A percentile compares a stretch with the other conserved stretches of the same genome.
Evolutionary conservation across 2,113 vertebrate genomes (phyloP).

Genomic region (Megaceryle maxima): DNA sequence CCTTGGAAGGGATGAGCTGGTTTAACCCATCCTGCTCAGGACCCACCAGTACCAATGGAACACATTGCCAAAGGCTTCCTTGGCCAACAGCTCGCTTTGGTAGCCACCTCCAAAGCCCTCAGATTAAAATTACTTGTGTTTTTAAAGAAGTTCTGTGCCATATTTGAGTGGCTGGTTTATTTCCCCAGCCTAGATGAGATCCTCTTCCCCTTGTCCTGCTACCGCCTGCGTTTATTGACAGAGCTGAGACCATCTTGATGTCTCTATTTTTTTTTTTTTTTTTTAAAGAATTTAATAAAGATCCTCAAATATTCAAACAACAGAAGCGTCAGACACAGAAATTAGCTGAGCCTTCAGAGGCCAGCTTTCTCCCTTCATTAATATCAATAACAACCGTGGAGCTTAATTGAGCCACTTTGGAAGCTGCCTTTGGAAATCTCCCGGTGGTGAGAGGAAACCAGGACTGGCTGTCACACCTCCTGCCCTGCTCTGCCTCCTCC

Average conservation of each 20-base stretch:
- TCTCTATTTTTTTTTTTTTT: neutral
- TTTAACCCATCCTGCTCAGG: neutral
- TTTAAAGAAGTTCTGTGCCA: neutral
- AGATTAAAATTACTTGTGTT: rapidly evolving
- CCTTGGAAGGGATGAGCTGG: neutral
- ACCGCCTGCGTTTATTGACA: rapidly evolving
- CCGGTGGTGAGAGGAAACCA: rapidly evolving
- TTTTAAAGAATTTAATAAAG: neutral
- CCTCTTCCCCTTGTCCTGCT: neutral
- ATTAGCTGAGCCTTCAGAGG: neutral
- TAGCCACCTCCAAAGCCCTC: neutral
- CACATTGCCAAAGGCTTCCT: neutral
- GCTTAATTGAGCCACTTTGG: neutral
- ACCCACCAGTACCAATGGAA: rapidly evolving
- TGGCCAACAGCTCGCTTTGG: neutral
- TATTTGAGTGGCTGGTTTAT: neutral
- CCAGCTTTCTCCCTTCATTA: neutral
- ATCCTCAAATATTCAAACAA: neutral
- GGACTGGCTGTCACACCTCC: neutral
- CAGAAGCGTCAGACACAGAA: neutral
- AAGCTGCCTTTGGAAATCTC: neutral
- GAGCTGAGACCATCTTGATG: neutral
- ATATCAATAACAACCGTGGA: neutral
- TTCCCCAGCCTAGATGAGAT: neutral
- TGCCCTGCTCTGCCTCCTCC: neutral